These are phyloP conservation scores for Tinamus guttatus DNA, from an alignment of 2,113 vertebrate genomes.

Conservation along the genomic window DNA sequence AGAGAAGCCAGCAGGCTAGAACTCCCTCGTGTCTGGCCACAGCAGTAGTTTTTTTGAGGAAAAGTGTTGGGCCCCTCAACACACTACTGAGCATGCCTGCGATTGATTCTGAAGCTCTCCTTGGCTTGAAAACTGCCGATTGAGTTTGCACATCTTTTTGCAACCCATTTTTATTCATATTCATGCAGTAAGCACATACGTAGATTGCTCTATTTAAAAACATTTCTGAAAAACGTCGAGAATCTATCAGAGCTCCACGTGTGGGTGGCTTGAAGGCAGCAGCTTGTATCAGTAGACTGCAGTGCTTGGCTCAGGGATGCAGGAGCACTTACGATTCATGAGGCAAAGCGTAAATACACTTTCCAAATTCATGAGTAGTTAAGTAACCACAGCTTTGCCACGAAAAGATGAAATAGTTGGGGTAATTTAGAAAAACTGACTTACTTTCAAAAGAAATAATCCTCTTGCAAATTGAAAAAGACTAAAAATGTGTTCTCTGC, in stretches of 20 bases:
- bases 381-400: slow-evolving; percentile 45
- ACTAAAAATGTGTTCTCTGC: not conserved
- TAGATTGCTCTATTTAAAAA: slow-evolving; percentile 4
- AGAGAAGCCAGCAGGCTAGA: accelerated
- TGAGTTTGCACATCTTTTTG: not conserved
- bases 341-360: slow-evolving; percentile 1
- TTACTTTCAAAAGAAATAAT: slow-evolving; percentile 21
- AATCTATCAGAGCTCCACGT: not conserved
- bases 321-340: not conserved
- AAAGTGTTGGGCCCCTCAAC: not conserved
- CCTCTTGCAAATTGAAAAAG: not conserved
- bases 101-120: not conserved
- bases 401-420: not conserved
- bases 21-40: not conserved
- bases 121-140: not conserved
- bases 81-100: not conserved
- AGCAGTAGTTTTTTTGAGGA: accelerated
- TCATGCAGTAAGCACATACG: not conserved
- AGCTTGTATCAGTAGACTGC: not conserved
- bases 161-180: not conserved
- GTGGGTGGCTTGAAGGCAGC: not conserved
- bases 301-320: not conserved
- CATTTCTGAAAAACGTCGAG: not conserved
- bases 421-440: slow-evolving; percentile 23
- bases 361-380: slow-evolving; percentile 7